Evolutionary conservation across 2,888 invertebrate species (phyloP).

Genomic region (Dryobota labecula): DNA sequence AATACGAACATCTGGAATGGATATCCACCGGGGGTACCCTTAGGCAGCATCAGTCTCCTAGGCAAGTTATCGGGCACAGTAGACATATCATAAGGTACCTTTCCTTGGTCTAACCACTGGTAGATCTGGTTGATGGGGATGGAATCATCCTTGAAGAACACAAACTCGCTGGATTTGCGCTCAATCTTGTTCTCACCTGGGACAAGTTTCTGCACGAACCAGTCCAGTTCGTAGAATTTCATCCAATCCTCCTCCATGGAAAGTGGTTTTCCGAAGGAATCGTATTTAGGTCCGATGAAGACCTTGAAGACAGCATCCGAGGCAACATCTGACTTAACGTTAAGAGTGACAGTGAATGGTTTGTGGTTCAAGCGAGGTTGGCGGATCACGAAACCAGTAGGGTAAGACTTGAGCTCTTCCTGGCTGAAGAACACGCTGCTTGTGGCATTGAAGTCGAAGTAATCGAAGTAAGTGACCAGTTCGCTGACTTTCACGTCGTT

Average conservation of each 20-base stretch:
- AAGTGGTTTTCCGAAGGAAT: slow-evolving; percentile 88
- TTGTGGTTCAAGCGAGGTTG: slow-evolving; percentile 94
- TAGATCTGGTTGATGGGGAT: slow-evolving; percentile 91
- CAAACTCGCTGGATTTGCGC: slow-evolving; percentile 92
- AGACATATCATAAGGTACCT: slow-evolving; percentile 89
- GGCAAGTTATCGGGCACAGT: slow-evolving; percentile 91
- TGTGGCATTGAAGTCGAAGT: slow-evolving; percentile 91
- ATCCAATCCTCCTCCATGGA: slow-evolving; percentile 89
- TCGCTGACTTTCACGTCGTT: slow-evolving; percentile 91
- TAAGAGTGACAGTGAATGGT: slow-evolving; percentile 91
- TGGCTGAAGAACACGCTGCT: slow-evolving; percentile 84
- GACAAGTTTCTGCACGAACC: slow-evolving; percentile 90
- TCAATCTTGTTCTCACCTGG: slow-evolving; percentile 92
- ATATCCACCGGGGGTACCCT: slow-evolving; percentile 92
- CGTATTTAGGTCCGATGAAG: slow-evolving; percentile 93
- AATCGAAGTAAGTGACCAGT: slow-evolving; percentile 92
- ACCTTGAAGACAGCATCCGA: slow-evolving; percentile 91
- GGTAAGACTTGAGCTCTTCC: slow-evolving; percentile 79
- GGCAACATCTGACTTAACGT: slow-evolving; percentile 90
- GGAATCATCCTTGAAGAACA: slow-evolving; percentile 91
- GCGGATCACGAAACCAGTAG: slow-evolving; percentile 88
- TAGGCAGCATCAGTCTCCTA: slow-evolving; percentile 93
- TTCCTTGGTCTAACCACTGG: slow-evolving; percentile 89
- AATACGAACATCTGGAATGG: slow-evolving; percentile 92
- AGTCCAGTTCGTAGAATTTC: slow-evolving; percentile 92